Evolutionary conservation across 2,797 vertebrate species (phyloP).

Genomic region (Scyliorhinus canicula): DNA sequence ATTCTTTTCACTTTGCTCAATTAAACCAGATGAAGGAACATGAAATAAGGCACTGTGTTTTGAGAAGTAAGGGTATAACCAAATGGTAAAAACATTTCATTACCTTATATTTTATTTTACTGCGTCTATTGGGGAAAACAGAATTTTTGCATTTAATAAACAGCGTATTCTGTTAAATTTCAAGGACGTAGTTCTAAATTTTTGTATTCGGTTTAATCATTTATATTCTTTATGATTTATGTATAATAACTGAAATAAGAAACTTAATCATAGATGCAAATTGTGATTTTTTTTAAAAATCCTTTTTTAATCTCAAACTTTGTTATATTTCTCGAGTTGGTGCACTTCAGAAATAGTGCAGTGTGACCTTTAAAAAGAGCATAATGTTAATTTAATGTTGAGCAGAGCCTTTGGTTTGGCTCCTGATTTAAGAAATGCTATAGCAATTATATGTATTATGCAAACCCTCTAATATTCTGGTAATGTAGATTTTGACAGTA

Average conservation of each 20-base stretch:
- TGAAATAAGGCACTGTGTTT: neutral
- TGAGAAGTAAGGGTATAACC: neutral
- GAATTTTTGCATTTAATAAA: neutral
- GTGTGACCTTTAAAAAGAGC: neutral
- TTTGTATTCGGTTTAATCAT: neutral
- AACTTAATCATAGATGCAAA: neutral
- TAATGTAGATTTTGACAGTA: neutral
- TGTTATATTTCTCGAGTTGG: neutral
- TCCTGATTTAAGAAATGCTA: neutral
- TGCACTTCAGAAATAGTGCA: neutral
- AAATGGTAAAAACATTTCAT: constrained; percentile 10
- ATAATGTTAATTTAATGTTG: neutral
- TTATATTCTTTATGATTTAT: neutral
- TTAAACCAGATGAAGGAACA: neutral
- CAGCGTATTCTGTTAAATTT: neutral
- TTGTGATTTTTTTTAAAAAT: too few species aligned
- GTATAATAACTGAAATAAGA: neutral
- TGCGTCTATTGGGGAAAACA: neutral
- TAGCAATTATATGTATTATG: neutral
- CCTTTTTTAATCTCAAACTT: neutral
- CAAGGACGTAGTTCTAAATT: too few species aligned
- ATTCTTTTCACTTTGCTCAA: neutral
- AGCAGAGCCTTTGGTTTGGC: neutral
- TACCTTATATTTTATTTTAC: neutral
- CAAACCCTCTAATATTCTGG: neutral